Percentiles rank a stretch among this genome's conserved stretches.
These are phyloP conservation scores for Dichetophora obliterata DNA, from an alignment of 2,888 invertebrate species.

Conservation along the genomic window DNA sequence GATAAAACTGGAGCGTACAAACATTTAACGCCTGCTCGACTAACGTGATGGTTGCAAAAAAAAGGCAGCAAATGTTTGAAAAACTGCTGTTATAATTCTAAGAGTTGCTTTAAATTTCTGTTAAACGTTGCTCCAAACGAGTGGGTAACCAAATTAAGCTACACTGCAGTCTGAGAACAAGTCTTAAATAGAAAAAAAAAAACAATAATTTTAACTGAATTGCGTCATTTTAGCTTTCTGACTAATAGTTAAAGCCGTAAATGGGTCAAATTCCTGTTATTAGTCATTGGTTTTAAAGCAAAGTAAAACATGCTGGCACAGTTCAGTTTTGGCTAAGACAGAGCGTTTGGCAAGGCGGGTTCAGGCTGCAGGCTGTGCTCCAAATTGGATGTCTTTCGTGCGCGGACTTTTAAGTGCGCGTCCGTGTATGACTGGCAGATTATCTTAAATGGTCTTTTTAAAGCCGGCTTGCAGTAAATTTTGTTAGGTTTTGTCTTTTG, in stretches of 20 bases:
- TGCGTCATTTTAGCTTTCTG: slow-evolving; percentile 2
- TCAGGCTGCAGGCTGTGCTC: neutral
- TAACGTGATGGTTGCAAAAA: neutral
- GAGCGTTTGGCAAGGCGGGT: neutral
- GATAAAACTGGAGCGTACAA: neutral
- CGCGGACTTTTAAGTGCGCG: neutral
- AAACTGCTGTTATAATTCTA: slow-evolving; percentile 8
- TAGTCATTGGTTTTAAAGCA: neutral
- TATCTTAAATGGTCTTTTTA: slow-evolving; percentile 1
- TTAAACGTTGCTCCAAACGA: neutral
- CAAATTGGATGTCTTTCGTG: slow-evolving; percentile 8
- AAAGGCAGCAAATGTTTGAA: neutral
- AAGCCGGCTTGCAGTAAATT: neutral
- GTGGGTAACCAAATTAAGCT: slow-evolving; percentile 29
- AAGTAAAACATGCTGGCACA: neutral
- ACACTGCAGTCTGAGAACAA: neutral
- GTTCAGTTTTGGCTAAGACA: neutral
- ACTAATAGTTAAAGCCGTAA: neutral
- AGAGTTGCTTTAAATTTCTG: neutral
- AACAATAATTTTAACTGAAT: neutral
- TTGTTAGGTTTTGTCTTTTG: neutral
- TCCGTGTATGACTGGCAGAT: neutral
- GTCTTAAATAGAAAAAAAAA: neutral
- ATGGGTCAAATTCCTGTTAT: slow-evolving; percentile 29
- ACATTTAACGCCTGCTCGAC: slow-evolving; percentile 23